Conservation (phyloP, 1,140 invertebrate species). For the Magallana gigas region DNA sequence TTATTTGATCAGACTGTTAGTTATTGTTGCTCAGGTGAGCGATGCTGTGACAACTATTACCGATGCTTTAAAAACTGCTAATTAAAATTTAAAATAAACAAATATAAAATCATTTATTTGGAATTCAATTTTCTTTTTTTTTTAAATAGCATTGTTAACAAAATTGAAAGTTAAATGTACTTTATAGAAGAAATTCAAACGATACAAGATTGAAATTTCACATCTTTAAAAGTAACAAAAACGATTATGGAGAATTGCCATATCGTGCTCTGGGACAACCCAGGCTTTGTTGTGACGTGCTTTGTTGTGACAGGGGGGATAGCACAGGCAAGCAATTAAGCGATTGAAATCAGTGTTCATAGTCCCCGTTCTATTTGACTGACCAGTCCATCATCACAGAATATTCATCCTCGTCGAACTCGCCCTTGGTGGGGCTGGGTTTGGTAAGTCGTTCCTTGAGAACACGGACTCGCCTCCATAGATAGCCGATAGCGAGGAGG, state of each 20-base stretch:
- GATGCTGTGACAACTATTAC: too few relatives aligned
- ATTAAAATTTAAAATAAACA: too few relatives aligned
- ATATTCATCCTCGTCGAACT: constrained; percentile 37
- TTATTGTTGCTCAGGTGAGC: too few relatives aligned
- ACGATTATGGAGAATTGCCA: not conserved
- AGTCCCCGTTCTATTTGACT: not conserved
- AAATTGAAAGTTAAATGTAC: too few relatives aligned
- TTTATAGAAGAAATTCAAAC: too few relatives aligned
- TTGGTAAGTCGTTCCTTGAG: not conserved
- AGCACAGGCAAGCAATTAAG: not conserved
- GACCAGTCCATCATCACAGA: constrained; percentile 41
- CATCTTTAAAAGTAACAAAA: not conserved
- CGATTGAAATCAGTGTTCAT: not conserved
- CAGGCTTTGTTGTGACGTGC: not conserved
- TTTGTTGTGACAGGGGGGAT: not conserved
- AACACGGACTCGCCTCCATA: constrained; percentile 6
- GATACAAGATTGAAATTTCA: not conserved
- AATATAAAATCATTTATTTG: too few relatives aligned
- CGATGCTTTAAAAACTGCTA: too few relatives aligned
- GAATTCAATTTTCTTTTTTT: too few relatives aligned
- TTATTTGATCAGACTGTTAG: too few relatives aligned
- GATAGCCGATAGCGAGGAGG: not conserved
- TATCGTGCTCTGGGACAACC: not conserved
- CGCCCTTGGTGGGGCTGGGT: not conserved
- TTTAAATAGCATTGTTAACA: too few relatives aligned